These are phyloP conservation scores for Neotoxoptera formosana DNA, from an alignment of 1,140 invertebrate genomes.

Conservation along the genomic window DNA sequence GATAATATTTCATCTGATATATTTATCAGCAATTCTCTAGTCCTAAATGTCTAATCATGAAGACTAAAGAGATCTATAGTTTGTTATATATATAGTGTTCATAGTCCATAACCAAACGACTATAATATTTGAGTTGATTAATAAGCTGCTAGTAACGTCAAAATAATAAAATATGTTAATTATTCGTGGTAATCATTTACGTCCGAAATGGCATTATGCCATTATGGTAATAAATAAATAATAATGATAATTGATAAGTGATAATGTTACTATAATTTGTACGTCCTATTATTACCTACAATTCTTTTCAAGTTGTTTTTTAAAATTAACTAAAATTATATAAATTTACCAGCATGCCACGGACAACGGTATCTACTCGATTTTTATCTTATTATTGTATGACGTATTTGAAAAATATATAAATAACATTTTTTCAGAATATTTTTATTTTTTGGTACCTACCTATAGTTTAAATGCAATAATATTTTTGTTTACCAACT, in stretches of 20 bases:
- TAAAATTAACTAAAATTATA: no score
- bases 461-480: no score
- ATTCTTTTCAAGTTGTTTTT: not conserved
- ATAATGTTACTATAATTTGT: not conserved
- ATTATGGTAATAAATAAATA: not conserved
- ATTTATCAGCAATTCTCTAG: no score
- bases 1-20: no score
- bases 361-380: not conserved
- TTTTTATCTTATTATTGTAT: not conserved
- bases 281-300: not conserved
- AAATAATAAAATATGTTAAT: not conserved
- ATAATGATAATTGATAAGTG: no score
- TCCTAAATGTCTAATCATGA: no score
- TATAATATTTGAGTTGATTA: no score
- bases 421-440: not conserved
- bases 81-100: no score
- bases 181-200: not conserved
- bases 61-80: no score
- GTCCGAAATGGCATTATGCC: not conserved
- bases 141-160: not conserved
- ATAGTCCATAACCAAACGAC: not conserved
- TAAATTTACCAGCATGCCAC: not conserved
- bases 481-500: constrained; percentile 29
- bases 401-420: not conserved
- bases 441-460: no score